A percentile compares a stretch with the other conserved stretches of the same genome.
phyloP scores from a whole-genome alignment of 2,888 invertebrate species.

The Drosophila meridionalis region DNA sequence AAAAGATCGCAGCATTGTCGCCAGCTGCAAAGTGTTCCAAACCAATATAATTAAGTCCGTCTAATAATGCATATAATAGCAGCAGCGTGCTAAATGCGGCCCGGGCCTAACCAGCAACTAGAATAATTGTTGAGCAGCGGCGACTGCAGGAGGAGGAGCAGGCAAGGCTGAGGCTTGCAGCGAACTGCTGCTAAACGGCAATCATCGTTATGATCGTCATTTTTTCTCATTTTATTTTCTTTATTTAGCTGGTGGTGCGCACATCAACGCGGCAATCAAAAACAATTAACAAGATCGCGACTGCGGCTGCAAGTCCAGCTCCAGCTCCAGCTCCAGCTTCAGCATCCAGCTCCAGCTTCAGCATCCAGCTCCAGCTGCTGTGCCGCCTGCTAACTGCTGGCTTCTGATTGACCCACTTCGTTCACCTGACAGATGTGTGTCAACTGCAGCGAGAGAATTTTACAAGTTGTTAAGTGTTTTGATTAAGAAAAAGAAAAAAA shows the following conservation, averaged over 20 bases:
- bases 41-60: conserved; percentile 39
- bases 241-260: conserved; percentile 57
- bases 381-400: conserved; percentile 24
- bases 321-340: neutral
- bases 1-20: conserved; percentile 1
- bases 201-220: conserved; percentile 58
- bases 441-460: conserved; percentile 74
- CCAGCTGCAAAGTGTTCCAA: conserved; percentile 19
- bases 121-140: conserved; percentile 53
- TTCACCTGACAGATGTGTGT: conserved; percentile 75
- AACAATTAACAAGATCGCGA: conserved; percentile 75
- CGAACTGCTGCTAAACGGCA: conserved; percentile 61
- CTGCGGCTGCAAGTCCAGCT: conserved; percentile 27
- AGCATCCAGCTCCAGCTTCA: neutral
- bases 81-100: conserved; percentile 43
- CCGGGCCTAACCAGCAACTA: conserved; percentile 34
- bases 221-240: neutral
- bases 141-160: conserved; percentile 26
- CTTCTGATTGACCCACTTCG: conserved; percentile 70
- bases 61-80: conserved; percentile 61
- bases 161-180: conserved; percentile 22
- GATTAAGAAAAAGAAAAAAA: conserved; percentile 56
- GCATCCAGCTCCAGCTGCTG: conserved; percentile 8
- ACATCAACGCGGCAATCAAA: conserved; percentile 77
- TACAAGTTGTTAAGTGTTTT: conserved; percentile 79